Percentiles rank a stretch among this genome's conserved stretches.
Evolutionary conservation across 2,888 invertebrate species (phyloP).

Genomic region (Amiota minor): DNA sequence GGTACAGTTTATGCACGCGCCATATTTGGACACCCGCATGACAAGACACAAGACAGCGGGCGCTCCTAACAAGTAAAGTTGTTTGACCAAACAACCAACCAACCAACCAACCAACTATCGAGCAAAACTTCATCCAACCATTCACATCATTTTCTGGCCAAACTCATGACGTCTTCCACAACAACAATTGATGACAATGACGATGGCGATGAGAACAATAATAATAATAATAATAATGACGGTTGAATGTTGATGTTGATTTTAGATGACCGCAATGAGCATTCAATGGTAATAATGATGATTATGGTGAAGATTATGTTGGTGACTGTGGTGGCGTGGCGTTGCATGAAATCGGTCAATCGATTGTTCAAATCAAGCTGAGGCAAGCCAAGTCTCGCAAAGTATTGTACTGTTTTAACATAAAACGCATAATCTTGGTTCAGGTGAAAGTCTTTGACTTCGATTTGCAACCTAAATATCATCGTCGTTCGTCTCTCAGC

Average conservation of each 20-base stretch:
- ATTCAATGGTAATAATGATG: not conserved
- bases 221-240: not conserved
- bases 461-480: no score
- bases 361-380: slow-evolving; percentile 37
- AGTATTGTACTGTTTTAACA: not conserved
- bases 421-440: not conserved
- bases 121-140: slow-evolving; percentile 10
- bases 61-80: not conserved
- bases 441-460: not conserved
- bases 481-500: no score
- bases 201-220: not conserved
- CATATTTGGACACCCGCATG: slow-evolving; percentile 31
- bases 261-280: slow-evolving; percentile 29
- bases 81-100: no score
- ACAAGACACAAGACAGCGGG: slow-evolving; percentile 20
- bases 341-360: slow-evolving; percentile 57
- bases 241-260: slow-evolving; percentile 32
- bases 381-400: not conserved
- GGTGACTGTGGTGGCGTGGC: not conserved
- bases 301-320: slow-evolving; percentile 6
- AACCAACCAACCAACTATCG: not conserved
- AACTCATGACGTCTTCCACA: no score
- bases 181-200: not conserved
- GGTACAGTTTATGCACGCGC: slow-evolving; percentile 34
- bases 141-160: slow-evolving; percentile 48